Conservation (phyloP, 1,140 invertebrate genomes). For the Ceratoteleas bidentatus region DNA sequence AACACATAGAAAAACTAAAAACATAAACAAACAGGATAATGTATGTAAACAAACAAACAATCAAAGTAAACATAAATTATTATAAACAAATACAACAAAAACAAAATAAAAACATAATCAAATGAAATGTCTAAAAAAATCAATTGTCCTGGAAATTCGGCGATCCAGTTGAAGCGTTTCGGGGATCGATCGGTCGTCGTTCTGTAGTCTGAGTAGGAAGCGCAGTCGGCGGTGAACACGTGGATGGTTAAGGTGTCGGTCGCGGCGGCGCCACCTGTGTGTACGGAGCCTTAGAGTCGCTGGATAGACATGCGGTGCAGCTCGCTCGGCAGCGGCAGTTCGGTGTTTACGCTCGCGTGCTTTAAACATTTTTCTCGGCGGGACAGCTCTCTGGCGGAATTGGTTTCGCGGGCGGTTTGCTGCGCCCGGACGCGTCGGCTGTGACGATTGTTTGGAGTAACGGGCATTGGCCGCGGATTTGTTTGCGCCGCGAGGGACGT, state of each 20-base stretch:
- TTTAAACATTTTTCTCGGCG: constrained; percentile 71
- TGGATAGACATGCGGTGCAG: constrained; percentile 67
- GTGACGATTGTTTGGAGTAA: constrained; percentile 22
- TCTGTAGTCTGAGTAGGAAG: neutral
- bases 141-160: neutral
- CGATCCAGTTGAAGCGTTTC: neutral
- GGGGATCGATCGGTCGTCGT: no score
- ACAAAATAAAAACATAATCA: no score
- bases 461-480: constrained; percentile 26
- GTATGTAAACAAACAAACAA: no score
- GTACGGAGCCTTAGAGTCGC: constrained; percentile 67
- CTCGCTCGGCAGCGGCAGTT: constrained; percentile 71
- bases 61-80: no score
- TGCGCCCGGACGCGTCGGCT: constrained; percentile 23
- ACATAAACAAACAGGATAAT: no score
- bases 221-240: constrained; percentile 8
- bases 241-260: constrained; percentile 33
- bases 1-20: no score
- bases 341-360: constrained; percentile 74
- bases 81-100: no score
- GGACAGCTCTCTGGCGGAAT: constrained; percentile 41
- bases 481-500: neutral
- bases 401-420: constrained; percentile 23
- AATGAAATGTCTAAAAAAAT: neutral
- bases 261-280: constrained; percentile 48